These are phyloP conservation scores for Pangasius mekongensis DNA, from an alignment of 2,797 vertebrate genomes.

Conservation along the genomic window DNA sequence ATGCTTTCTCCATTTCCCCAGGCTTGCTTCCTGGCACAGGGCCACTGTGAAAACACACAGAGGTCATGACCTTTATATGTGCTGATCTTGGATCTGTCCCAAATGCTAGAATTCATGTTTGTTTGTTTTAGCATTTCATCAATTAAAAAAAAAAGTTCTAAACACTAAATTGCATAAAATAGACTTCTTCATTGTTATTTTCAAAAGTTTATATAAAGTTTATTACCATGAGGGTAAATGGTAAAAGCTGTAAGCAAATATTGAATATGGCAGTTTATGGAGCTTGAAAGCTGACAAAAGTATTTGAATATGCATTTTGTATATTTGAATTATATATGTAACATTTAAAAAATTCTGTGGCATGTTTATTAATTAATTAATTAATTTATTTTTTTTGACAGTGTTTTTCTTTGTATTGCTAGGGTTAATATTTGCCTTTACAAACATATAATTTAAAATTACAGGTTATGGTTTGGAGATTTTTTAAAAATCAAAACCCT, in stretches of 20 bases:
- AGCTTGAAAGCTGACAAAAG: neutral
- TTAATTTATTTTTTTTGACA: neutral
- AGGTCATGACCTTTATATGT: neutral
- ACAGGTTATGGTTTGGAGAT: neutral
- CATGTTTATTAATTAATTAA: neutral
- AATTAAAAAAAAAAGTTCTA: neutral
- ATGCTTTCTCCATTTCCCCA: constrained; percentile 62
- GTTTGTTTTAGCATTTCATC: neutral
- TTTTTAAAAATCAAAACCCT: neutral
- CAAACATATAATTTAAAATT: neutral
- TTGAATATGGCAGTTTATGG: neutral
- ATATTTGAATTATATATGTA: neutral
- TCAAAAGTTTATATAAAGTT: neutral
- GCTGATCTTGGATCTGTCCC: constrained; percentile 30
- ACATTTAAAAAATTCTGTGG: neutral
- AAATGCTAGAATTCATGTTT: neutral
- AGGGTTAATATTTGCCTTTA: neutral
- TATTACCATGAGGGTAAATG: too few relatives aligned
- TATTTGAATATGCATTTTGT: neutral
- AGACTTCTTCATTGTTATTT: neutral
- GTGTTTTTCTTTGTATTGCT: neutral
- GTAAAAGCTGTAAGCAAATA: neutral
- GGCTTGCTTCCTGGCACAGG: constrained; percentile 38
- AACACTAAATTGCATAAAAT: neutral
- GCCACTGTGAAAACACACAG: neutral